phyloP scores from a whole-genome alignment of 2,888 invertebrate species.

The Uloborus plumipes region DNA sequence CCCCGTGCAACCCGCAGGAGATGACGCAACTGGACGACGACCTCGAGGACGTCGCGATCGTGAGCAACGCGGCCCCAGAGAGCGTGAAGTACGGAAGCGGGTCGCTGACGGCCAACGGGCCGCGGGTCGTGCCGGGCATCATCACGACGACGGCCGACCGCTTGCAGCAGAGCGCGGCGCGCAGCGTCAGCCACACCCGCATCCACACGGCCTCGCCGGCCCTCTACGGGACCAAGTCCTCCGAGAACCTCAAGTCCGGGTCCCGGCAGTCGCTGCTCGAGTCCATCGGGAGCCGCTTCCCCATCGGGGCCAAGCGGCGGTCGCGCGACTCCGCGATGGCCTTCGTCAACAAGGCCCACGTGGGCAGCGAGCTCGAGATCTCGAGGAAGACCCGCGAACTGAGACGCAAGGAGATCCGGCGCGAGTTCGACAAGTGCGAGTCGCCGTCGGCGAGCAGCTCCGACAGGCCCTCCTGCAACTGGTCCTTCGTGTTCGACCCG shows the following conservation, averaged over 20 bases:
- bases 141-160: constrained; percentile 65
- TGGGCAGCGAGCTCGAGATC: constrained; percentile 83
- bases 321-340: constrained; percentile 80
- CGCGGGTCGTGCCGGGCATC: constrained; percentile 75
- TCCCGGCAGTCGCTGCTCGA: constrained; percentile 78
- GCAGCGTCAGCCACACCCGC: constrained; percentile 57
- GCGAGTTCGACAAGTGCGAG: constrained; percentile 71
- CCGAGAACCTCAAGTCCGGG: constrained; percentile 72
- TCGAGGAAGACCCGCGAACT: constrained; percentile 75
- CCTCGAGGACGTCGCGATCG: constrained; percentile 76
- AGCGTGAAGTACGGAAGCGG: constrained; percentile 77
- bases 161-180: constrained; percentile 42
- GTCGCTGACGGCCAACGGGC: constrained; percentile 76
- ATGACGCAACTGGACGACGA: constrained; percentile 68
- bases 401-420: constrained; percentile 72
- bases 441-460: constrained; percentile 71
- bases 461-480: constrained; percentile 75
- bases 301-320: constrained; percentile 69
- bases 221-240: constrained; percentile 65
- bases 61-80: constrained; percentile 75
- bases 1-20: constrained; percentile 70
- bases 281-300: constrained; percentile 82
- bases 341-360: constrained; percentile 77
- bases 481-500: constrained; percentile 98
- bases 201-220: constrained; percentile 63